Base-by-base conservation (phyloP, 2,113 vertebrate species). In the Podilymbus podiceps region DNA sequence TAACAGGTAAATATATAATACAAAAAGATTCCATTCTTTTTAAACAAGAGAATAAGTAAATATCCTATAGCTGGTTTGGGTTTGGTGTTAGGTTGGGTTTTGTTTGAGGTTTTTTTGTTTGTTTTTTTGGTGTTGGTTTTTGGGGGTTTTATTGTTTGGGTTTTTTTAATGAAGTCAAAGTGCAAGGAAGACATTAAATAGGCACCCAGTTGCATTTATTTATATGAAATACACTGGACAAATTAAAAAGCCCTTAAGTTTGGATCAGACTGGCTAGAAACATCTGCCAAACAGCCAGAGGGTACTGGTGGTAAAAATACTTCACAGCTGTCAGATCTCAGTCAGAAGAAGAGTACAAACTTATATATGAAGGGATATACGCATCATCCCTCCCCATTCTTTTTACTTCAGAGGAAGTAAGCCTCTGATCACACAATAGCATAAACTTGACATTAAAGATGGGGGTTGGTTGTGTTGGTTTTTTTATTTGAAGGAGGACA, bases 381-480 rank as follows among this genome's bases (percentile, higher is more conserved):
- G 2, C 66, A 38, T 40, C 11, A 53, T 27, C 25, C 47, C 59
- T 72, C 35, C 16, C 8, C 19, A 11, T 64, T 75, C 16, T 69
- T 77, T 42, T 68, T 56, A 12, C 12, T 85, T 53, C 33, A 24
- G 53, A 53, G n/a, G 40, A 89, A 24, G 2, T 7, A 44, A 69
- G 20, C 8, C 5, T 38, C 35, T 46, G 53, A 30, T 88, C 46
- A 49, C 9, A 31, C 40, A 42, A 35, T 23, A 31, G 13, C 33
- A 17, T n/a, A 69, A 72, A 24, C 9, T 1, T 31, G 50, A 76
- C 10, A 22, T 46, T 76, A 38, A 71, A 58, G 50, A 15, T 1
- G 5, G 2, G 4, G 4, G 7, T 16, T 3, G 1, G 5, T n/a
- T 64, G 8, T 38, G 38, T 38, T 38, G 8, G 38, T 38, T 38